Percentiles rank a stretch among this genome's conserved stretches.
phyloP scores from a whole-genome alignment of 2,888 invertebrate species.

The Patella depressa region DNA sequence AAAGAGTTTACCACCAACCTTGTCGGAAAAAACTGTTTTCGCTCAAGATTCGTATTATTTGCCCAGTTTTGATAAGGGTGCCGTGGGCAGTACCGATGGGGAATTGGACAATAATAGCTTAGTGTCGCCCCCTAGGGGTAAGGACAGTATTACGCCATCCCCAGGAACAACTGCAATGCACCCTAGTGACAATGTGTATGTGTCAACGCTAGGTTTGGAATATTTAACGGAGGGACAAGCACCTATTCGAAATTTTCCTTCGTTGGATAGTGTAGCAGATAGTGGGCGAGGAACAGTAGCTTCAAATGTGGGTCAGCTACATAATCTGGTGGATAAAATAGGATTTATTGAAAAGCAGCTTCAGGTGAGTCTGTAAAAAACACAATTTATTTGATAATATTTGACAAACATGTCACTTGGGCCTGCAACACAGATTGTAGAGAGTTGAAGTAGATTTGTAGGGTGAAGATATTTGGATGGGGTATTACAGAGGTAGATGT shows the following conservation, averaged over 20 bases:
- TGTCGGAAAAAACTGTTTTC: conserved; percentile 25
- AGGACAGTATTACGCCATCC: conserved; percentile 1
- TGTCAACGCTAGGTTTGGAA: conserved; percentile 11
- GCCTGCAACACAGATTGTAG: too few relatives aligned
- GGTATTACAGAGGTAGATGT: too few relatives aligned
- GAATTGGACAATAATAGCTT: conserved; percentile 20
- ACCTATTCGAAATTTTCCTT: background rate
- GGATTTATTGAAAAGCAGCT: conserved; percentile 56
- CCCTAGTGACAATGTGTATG: conserved; percentile 16
- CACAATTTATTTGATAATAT: too few relatives aligned
- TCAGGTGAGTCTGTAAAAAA: conserved; percentile 40
- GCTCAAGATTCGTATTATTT: conserved; percentile 41
- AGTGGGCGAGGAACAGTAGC: conserved; percentile 50
- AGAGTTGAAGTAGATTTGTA: too few relatives aligned
- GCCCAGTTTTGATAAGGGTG: conserved; percentile 37
- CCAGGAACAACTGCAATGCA: background rate
- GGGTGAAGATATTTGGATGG: too few relatives aligned
- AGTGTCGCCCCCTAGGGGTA: conserved; percentile 15
- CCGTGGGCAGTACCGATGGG: conserved; percentile 35
- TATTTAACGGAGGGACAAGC: background rate
- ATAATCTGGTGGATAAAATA: conserved; percentile 44
- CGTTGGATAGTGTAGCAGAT: conserved; percentile 46
- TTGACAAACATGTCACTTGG: too few relatives aligned
- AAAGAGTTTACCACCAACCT: conserved; percentile 26
- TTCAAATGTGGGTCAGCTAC: conserved; percentile 31